These are phyloP conservation scores for Horisme vitalbata DNA, from an alignment of 2,888 invertebrate species.

Conservation along the genomic window DNA sequence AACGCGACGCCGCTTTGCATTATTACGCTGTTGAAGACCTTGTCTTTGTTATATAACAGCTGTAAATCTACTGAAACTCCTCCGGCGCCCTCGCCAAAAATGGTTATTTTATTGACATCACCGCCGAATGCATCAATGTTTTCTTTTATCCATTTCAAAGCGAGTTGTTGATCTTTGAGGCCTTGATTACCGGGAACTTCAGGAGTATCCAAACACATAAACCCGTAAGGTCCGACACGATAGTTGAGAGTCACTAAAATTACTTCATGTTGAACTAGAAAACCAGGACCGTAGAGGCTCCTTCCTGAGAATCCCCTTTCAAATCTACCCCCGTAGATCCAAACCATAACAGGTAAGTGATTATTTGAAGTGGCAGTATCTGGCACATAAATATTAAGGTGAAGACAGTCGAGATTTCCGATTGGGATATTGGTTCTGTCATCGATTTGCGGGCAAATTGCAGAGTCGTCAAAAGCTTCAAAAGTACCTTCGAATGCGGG, in stretches of 20 bases:
- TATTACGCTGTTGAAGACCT: conserved; percentile 41
- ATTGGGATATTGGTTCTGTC: not conserved
- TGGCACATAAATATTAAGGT: too few relatives aligned
- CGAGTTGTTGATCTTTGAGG: conserved; percentile 45
- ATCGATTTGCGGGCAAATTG: conserved; percentile 33
- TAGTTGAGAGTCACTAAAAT: too few relatives aligned
- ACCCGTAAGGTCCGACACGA: too few relatives aligned
- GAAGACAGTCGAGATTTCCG: conserved; percentile 36
- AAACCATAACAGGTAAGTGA: too few relatives aligned
- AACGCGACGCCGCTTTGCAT: conserved; percentile 42
- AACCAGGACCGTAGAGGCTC: too few relatives aligned
- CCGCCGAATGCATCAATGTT: too few relatives aligned
- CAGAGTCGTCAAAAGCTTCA: too few relatives aligned
- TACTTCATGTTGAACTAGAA: too few relatives aligned
- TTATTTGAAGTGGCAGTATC: conserved; percentile 24
- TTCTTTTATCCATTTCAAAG: conserved; percentile 44
- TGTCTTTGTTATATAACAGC: conserved; percentile 30
- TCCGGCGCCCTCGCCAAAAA: conserved; percentile 46
- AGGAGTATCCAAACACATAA: too few relatives aligned
- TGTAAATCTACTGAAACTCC: conserved; percentile 35
- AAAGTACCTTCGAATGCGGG: conserved; percentile 25
- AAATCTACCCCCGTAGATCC: conserved; percentile 34
- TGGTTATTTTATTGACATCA: conserved; percentile 37
- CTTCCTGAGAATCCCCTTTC: conserved; percentile 2
- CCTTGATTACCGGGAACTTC: too few relatives aligned